A percentile compares a stretch with the other conserved stretches of the same genome.
phyloP scores from a whole-genome alignment of 1,140 invertebrate species.

The Triops longicaudatus region DNA sequence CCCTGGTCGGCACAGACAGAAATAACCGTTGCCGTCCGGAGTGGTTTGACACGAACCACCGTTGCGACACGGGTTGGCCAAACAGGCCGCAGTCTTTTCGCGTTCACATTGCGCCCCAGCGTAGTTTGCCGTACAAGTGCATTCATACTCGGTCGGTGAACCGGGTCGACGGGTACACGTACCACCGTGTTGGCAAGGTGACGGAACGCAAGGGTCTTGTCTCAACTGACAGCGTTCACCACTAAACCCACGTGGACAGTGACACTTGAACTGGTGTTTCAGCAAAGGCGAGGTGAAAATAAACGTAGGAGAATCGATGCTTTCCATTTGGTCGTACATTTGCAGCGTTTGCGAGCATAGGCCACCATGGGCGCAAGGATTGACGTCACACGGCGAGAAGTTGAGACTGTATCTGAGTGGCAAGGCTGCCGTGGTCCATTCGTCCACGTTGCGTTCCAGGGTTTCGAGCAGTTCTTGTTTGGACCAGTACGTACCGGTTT shows the following conservation, averaged over 20 bases:
- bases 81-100: conserved; percentile 71
- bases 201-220: conserved; percentile 83
- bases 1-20: conserved; percentile 78
- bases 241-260: conserved; percentile 67
- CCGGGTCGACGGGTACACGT: conserved; percentile 63
- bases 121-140: conserved; percentile 61
- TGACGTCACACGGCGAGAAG: conserved; percentile 37
- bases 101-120: conserved; percentile 76
- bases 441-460: conserved; percentile 38
- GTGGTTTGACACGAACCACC: conserved; percentile 82
- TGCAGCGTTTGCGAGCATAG: conserved; percentile 61
- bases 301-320: conserved; percentile 61
- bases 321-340: conserved; percentile 54
- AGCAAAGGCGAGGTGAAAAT: conserved; percentile 72
- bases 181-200: conserved; percentile 71
- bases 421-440: conserved; percentile 46
- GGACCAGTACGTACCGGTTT: conserved; percentile 46
- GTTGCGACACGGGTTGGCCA: conserved; percentile 73
- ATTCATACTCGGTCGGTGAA: conserved; percentile 62
- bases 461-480: conserved; percentile 54
- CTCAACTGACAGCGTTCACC: conserved; percentile 68
- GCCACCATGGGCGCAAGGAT: conserved; percentile 38
- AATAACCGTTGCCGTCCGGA: conserved; percentile 73
- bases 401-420: conserved; percentile 42
- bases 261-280: conserved; percentile 64